A percentile compares a stretch with the other conserved stretches of the same genome.
phyloP scores from a whole-genome alignment of 2,888 invertebrate species.

The Pegoplata infirma region DNA sequence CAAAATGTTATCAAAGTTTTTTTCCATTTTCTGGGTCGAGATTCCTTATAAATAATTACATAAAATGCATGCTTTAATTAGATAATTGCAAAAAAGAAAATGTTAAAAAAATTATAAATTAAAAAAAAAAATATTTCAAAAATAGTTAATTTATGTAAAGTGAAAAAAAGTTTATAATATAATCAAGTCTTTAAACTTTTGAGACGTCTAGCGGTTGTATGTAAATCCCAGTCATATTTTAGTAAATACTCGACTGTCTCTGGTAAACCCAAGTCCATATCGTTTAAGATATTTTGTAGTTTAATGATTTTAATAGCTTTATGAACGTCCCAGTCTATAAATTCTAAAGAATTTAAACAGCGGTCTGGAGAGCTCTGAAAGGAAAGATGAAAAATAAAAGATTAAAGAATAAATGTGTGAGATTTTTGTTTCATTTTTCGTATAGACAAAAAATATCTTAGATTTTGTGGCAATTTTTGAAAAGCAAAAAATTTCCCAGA shows the following conservation, averaged over 20 bases:
- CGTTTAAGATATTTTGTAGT: constrained; percentile 75
- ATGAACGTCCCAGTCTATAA: constrained; percentile 93
- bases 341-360: constrained; percentile 88
- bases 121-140: background rate
- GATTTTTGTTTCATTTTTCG: too few relatives aligned
- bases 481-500: background rate
- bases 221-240: constrained; percentile 77
- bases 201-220: constrained; percentile 75
- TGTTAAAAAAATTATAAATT: background rate
- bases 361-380: constrained; percentile 84
- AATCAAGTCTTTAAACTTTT: constrained; percentile 65
- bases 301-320: constrained; percentile 87
- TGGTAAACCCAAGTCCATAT: constrained; percentile 70
- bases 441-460: too few relatives aligned
- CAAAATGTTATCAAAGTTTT: constrained; percentile 25
- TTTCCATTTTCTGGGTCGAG: background rate
- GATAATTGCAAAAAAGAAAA: background rate
- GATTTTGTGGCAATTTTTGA: background rate
- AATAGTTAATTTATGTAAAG: background rate
- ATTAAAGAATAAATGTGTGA: too few relatives aligned
- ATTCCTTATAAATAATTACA: constrained; percentile 25
- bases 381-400: constrained; percentile 15
- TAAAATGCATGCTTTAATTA: constrained; percentile 50
- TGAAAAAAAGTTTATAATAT: background rate
- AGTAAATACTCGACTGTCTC: constrained; percentile 74